phyloP scores from a whole-genome alignment of 2,888 invertebrate genomes.

The Metalampra italica region DNA sequence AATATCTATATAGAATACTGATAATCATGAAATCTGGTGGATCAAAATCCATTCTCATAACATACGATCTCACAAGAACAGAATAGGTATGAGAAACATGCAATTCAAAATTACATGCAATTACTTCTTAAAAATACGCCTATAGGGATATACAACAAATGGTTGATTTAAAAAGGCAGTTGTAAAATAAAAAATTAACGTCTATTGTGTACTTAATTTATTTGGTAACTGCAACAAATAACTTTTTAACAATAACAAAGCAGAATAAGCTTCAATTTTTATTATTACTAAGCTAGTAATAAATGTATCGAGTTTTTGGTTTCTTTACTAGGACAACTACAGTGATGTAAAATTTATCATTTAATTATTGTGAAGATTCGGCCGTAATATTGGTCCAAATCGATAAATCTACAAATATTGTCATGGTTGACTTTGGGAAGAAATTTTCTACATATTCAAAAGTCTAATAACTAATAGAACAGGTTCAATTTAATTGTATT shows the following conservation, averaged over 20 bases:
- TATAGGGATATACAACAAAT: constrained; percentile 3
- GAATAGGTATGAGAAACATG: constrained; percentile 18
- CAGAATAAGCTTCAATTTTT: constrained; percentile 39
- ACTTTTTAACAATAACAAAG: constrained; percentile 16
- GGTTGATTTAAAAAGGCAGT: constrained; percentile 7
- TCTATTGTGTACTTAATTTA: constrained; percentile 60
- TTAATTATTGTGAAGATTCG: not conserved
- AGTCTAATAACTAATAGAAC: not conserved
- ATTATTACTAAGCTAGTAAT: constrained; percentile 8
- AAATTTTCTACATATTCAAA: not conserved
- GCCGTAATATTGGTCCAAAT: constrained; percentile 5
- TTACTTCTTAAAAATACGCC: constrained; percentile 7
- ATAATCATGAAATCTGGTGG: constrained; percentile 13
- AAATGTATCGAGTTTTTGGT: constrained; percentile 6
- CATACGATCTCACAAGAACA: constrained; percentile 8
- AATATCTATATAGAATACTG: constrained; percentile 23
- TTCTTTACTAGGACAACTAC: constrained; percentile 3
- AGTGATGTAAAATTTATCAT: not conserved
- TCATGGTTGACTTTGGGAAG: constrained; percentile 15
- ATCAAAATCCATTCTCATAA: constrained; percentile 8
- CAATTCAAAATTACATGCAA: constrained; percentile 14
- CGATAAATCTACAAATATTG: constrained; percentile 14
- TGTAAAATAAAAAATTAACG: constrained; percentile 40
- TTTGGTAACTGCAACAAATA: constrained; percentile 69
- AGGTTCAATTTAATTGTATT: not conserved